phyloP scores from a whole-genome alignment of 2,113 vertebrate species.

The Ameiurus melas region DNA sequence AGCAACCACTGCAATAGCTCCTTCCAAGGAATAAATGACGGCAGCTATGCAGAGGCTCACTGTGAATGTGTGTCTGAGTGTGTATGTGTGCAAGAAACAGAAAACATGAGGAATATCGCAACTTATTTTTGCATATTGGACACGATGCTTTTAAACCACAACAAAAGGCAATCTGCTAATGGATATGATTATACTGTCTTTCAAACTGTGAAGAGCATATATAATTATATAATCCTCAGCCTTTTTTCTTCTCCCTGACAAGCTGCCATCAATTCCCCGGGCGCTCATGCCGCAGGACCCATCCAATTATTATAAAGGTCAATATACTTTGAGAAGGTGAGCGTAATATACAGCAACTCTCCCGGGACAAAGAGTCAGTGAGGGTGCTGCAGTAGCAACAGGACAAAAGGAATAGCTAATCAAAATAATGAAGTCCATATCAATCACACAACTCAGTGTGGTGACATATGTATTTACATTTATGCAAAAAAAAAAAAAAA shows the following conservation, averaged over 20 bases:
- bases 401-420: conserved; percentile 36
- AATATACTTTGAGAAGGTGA: conserved; percentile 53
- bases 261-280: conserved; percentile 48
- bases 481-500: background rate
- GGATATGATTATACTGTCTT: conserved; percentile 9
- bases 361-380: conserved; percentile 3
- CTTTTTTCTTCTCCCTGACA: conserved; percentile 34
- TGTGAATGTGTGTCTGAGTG: background rate
- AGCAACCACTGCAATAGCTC: conserved; percentile 58
- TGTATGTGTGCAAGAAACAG: conserved; percentile 5
- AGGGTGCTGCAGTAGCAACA: conserved; percentile 28
- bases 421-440: conserved; percentile 36
- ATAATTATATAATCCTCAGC: conserved; percentile 45
- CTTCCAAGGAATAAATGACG: conserved; percentile 55
- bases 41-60: conserved; percentile 51
- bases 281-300: conserved; percentile 49
- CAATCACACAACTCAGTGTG: conserved; percentile 13
- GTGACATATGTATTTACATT: background rate
- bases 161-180: conserved; percentile 37
- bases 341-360: conserved; percentile 39
- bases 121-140: conserved; percentile 42
- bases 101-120: conserved; percentile 29
- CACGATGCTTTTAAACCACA: conserved; percentile 29
- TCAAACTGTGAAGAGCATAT: conserved; percentile 25
- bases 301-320: conserved; percentile 61